A percentile compares a stretch with the other conserved stretches of the same genome.
These are phyloP conservation scores for Trogon melanurus DNA, from an alignment of 2,113 vertebrate species.

Conservation along the genomic window DNA sequence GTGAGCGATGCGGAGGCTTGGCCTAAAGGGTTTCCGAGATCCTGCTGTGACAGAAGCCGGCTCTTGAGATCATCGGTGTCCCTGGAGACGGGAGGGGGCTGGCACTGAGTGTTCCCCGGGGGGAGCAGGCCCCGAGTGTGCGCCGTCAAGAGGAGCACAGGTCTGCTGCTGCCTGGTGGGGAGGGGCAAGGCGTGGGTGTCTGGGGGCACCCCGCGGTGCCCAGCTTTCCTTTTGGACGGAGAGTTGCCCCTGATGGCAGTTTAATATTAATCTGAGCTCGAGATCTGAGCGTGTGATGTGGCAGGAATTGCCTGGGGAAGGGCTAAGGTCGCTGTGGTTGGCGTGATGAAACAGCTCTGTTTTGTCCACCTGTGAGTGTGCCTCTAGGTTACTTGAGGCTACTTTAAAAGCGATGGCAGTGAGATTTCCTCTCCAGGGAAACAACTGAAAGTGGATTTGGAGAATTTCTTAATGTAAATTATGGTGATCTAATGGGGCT, in stretches of 20 bases:
- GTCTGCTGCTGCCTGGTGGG: not conserved
- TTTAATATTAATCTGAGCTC: conserved; percentile 53
- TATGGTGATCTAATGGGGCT: not conserved
- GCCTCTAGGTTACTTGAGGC: conserved; percentile 18
- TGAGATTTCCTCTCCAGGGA: not conserved
- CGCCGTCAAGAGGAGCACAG: not conserved
- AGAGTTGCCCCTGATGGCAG: not conserved
- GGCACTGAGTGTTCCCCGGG: not conserved
- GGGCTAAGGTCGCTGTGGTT: conserved; percentile 64
- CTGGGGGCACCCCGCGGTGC: not conserved
- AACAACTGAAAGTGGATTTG: not conserved
- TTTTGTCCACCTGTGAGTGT: conserved; percentile 23
- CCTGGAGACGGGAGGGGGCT: not conserved
- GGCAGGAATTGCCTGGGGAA: conserved; percentile 53
- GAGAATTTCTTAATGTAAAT: not conserved
- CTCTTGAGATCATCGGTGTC: not conserved
- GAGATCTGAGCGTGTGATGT: conserved; percentile 43
- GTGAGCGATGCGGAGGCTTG: not conserved
- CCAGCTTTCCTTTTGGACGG: not conserved
- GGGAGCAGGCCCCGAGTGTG: not conserved
- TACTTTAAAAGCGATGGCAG: not conserved
- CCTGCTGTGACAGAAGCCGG: not conserved
- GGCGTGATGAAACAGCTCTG: conserved; percentile 37
- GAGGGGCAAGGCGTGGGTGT: too few relatives aligned
- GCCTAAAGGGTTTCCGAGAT: not conserved